Evolutionary conservation across 2,113 vertebrate species (phyloP).

Genomic region (Catharus bicknelli): DNA sequence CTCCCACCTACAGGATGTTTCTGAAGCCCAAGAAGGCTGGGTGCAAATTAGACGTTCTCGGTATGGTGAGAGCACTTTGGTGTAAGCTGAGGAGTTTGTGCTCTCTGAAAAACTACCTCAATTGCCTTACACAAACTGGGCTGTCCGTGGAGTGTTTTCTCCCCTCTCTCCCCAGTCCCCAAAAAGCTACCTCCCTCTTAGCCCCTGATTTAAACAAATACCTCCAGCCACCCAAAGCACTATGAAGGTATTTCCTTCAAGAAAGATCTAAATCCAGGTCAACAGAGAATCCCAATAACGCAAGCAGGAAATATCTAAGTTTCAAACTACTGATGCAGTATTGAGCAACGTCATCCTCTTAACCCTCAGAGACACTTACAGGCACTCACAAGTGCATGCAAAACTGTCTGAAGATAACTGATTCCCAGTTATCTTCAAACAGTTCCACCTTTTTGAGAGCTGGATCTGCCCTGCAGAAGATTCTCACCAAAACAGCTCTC

Average conservation of each 20-base stretch:
- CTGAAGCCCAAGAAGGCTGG: neutral
- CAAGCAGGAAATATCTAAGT: neutral
- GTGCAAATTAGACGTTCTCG: neutral
- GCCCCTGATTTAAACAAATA: neutral
- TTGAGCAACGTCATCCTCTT: neutral
- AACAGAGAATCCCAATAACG: neutral
- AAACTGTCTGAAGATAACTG: no score
- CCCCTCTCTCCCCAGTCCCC: neutral
- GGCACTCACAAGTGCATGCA: neutral
- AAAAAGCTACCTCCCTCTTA: neutral
- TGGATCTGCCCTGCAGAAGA: neutral
- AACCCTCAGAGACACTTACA: neutral
- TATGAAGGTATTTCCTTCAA: neutral
- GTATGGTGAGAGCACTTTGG: neutral
- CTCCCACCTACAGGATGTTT: conserved; percentile 30
- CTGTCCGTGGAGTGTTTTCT: neutral
- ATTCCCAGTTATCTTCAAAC: neutral
- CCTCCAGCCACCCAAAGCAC: neutral
- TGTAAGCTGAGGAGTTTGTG: neutral
- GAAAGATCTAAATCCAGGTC: neutral
- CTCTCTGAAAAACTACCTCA: neutral
- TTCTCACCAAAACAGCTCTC: neutral
- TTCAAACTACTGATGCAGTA: neutral
- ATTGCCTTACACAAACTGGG: neutral
- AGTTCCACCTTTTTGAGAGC: neutral